Evolutionary conservation across 2,797 vertebrate species (phyloP).

Genomic region (Molossus molossus): DNA sequence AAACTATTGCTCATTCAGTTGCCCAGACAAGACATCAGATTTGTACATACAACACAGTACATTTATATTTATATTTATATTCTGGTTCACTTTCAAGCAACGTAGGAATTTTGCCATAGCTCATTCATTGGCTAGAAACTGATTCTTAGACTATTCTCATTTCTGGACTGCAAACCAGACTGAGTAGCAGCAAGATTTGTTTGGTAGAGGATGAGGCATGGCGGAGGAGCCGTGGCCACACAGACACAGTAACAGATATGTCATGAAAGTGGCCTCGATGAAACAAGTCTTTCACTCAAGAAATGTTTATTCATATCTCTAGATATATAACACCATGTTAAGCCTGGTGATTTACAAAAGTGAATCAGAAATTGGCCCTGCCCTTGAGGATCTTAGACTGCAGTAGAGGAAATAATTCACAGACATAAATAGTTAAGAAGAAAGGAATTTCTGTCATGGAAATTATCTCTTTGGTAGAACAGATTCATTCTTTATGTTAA

Average conservation of each 20-base stretch:
- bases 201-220: constrained; percentile 49
- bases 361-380: not conserved
- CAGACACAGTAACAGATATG: not conserved
- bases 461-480: constrained; percentile 37
- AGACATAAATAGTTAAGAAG: constrained; percentile 52
- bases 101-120: not conserved
- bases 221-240: not conserved
- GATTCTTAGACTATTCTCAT: constrained; percentile 5
- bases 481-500: constrained; percentile 46
- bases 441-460: constrained; percentile 40
- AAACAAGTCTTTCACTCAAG: constrained; percentile 51
- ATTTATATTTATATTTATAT: not conserved
- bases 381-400: constrained; percentile 9
- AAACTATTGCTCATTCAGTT: not conserved
- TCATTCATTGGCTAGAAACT: not conserved
- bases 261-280: not conserved
- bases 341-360: constrained; percentile 1
- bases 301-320: constrained; percentile 31
- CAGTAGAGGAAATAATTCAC: constrained; percentile 58
- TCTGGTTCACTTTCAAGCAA: not conserved
- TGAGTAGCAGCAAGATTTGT: not conserved
- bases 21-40: not conserved
- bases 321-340: not conserved
- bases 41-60: not conserved
- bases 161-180: not conserved